Evolutionary conservation across 2,113 vertebrate species (phyloP).

Genomic region (Mus pahari): DNA sequence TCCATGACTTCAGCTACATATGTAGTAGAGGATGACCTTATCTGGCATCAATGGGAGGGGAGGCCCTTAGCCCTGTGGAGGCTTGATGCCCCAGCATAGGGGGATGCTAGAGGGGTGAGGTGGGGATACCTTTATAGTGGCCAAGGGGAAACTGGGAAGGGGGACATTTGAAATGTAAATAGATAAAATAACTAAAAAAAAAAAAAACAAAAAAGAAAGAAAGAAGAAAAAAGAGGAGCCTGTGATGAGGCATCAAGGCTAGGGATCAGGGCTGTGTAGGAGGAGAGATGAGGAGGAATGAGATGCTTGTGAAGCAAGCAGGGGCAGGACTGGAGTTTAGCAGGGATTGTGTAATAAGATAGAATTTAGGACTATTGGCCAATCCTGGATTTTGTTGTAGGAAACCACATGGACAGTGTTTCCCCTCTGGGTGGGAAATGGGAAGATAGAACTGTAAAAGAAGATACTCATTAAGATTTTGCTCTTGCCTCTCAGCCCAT

Average conservation of each 20-base stretch:
- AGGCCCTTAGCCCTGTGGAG: no score
- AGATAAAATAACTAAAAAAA: no score
- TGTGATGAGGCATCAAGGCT: not conserved
- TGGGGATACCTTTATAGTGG: no score
- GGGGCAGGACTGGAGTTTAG: not conserved
- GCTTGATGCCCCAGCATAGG: no score
- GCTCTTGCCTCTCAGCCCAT: not conserved
- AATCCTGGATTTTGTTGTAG: not conserved
- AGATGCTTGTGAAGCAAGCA: not conserved
- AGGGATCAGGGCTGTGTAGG: not conserved
- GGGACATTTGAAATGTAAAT: no score
- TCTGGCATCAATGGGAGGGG: no score
- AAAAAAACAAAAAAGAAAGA: no score
- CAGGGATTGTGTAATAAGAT: accelerated
- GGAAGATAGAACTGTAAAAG: not conserved
- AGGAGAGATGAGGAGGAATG: not conserved
- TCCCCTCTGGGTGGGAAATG: not conserved
- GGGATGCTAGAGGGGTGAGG: no score
- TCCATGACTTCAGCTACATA: no score
- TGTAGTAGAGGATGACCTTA: no score
- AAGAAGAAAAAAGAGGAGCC: not conserved
- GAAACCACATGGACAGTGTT: not conserved
- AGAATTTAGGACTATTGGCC: not conserved
- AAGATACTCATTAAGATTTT: not conserved
- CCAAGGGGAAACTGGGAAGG: no score